phyloP scores from a whole-genome alignment of 1,140 invertebrate genomes.

The Drosophila aff. region DNA sequence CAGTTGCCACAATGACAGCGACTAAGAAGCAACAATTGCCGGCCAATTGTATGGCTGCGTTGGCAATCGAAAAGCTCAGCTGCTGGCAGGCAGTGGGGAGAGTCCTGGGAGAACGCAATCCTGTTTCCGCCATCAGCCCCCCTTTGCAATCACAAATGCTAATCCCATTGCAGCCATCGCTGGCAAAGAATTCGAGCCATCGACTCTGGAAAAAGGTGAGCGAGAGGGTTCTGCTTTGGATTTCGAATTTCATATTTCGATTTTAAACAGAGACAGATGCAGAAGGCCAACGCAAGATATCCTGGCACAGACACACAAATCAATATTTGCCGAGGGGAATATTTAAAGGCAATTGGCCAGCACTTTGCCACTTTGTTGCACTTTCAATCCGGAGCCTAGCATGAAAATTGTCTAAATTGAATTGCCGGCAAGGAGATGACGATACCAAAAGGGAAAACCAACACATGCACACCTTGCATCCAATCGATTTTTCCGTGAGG shows the following conservation, averaged over 20 bases:
- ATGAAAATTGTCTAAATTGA: constrained; percentile 64
- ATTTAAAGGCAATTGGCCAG: constrained; percentile 54
- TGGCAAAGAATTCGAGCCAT: constrained; percentile 31
- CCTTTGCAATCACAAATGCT: constrained; percentile 52
- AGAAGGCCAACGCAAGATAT: not conserved
- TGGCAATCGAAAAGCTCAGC: constrained; percentile 20
- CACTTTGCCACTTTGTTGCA: constrained; percentile 51
- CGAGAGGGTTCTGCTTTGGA: constrained; percentile 39
- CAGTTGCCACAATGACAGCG: constrained; percentile 43
- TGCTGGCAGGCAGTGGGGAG: not conserved
- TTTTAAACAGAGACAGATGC: constrained; percentile 12
- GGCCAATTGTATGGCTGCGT: constrained; percentile 63
- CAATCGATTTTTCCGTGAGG: constrained; percentile 27
- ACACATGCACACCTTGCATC: not conserved
- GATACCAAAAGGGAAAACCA: constrained; percentile 24
- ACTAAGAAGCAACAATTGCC: constrained; percentile 56
- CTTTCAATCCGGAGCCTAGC: constrained; percentile 31
- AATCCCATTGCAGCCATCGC: constrained; percentile 42
- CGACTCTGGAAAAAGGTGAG: constrained; percentile 48
- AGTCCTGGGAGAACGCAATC: constrained; percentile 47
- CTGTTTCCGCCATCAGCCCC: constrained; percentile 23
- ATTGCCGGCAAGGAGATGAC: constrained; percentile 28
- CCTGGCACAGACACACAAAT: constrained; percentile 47
- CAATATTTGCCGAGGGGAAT: constrained; percentile 62
- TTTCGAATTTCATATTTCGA: constrained; percentile 51